phyloP scores from a whole-genome alignment of 2,888 invertebrate species.

The Lasioglossum zephyrum region DNA sequence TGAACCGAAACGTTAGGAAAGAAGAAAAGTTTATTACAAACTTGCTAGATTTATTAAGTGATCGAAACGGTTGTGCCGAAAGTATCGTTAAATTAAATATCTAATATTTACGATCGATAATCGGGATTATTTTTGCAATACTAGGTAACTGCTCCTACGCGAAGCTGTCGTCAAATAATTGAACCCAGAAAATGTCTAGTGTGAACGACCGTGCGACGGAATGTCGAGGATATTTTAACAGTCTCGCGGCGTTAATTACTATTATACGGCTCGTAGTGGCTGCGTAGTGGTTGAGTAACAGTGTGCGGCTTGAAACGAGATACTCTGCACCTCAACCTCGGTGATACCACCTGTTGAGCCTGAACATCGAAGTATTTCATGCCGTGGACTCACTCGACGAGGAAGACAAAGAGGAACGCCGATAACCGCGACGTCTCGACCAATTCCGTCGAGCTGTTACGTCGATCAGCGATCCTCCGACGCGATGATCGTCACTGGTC shows the following conservation, averaged over 20 bases:
- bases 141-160: background rate
- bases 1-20: too few species aligned
- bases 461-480: background rate
- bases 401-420: conserved; percentile 34
- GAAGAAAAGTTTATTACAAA: too few species aligned
- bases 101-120: too few species aligned
- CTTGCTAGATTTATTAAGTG: too few species aligned
- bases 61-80: too few species aligned
- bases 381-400: conserved; percentile 32
- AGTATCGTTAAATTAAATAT: too few species aligned
- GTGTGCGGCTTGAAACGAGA: conserved; percentile 73
- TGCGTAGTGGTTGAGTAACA: conserved; percentile 69
- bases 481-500: background rate
- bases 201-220: conserved; percentile 64
- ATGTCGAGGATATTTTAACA: conserved; percentile 71
- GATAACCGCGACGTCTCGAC: conserved; percentile 10
- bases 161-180: background rate
- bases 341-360: conserved; percentile 73
- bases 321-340: conserved; percentile 70
- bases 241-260: conserved; percentile 70
- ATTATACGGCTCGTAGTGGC: conserved; percentile 69
- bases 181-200: background rate
- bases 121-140: too few species aligned
- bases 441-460: background rate
- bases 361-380: conserved; percentile 69